Evolutionary conservation across 2,888 invertebrate genomes (phyloP), one percentile per base, ranked within the genome.

Genomic region (Polydesmus complanatus): DNA sequence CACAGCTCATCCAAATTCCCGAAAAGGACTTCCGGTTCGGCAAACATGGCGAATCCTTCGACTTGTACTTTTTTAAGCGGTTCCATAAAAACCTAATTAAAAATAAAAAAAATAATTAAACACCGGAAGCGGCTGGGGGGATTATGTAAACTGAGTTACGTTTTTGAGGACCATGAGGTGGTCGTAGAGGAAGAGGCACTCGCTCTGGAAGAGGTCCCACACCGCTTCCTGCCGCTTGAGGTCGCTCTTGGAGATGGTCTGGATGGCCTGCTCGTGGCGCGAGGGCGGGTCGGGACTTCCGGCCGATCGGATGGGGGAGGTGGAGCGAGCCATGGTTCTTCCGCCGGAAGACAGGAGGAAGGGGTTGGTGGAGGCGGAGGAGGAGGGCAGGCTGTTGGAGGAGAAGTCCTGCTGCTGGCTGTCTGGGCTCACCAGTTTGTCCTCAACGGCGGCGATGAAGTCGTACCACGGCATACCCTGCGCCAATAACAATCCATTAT

Each of bases 21-120:
- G 69, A 82, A 81, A 3, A 81, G 74, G 48, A 81, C 75, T 67
- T 79, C 78, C 2, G 81, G 81, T 67, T 82, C 81, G 8, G 80
- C 80, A 67, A 78, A 80, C 78, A 82, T 79, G 14, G 80, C 75
- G 68, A 77, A 79, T 14, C 81, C 81, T 68, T 82, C 81, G 11
- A 82, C 81, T 69, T 82, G 81, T 37, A 80, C 77, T 67, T 79
- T 79, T 71, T 82, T 82, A 68, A 81, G 68, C 1, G 81, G 81
- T 68, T 81, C 81, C 76, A 82, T 78, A 70, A 80, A 82, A 63
- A 81, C 81, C 78, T 81, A 69, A 14, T 71, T 65, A 64, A 54
- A 58, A n/a, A n/a, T 47, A n/a, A 47, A 47, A 11, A 47, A 47
- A 11, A 47, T 14, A 47, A 47, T 47, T n/a, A 47, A 47, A 47